phyloP scores from a whole-genome alignment of 2,797 vertebrate genomes.

The Pantherophis vulpinus region DNA sequence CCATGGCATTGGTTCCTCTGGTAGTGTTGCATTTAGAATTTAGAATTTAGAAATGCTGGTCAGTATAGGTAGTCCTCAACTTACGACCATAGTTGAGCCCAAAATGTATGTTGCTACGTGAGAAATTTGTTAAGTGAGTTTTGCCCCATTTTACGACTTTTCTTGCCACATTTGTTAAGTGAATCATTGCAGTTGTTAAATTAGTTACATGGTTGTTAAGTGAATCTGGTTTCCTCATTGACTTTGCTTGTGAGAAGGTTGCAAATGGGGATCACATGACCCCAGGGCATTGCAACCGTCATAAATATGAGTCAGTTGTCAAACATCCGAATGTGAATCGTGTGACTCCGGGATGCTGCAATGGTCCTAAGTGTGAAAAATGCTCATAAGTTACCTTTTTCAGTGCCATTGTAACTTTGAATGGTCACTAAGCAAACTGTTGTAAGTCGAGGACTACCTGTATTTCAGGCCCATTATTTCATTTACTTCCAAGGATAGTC shows the following conservation, averaged over 20 bases:
- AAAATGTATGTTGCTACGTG: neutral
- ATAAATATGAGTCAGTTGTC: neutral
- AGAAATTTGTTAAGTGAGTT: neutral
- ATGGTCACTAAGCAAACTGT: neutral
- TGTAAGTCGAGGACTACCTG: neutral
- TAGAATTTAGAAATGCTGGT: neutral
- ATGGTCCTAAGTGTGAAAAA: neutral
- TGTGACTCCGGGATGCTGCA: neutral
- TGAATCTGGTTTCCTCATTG: neutral
- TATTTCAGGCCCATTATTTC: neutral
- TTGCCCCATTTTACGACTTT: neutral
- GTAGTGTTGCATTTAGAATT: neutral
- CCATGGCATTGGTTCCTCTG: neutral
- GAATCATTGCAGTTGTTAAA: neutral
- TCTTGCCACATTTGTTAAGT: neutral
- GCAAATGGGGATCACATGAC: neutral
- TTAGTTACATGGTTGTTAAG: neutral
- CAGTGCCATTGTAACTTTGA: neutral
- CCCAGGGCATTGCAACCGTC: fast-evolving
- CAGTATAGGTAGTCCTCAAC: neutral
- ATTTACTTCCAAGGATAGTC: neutral
- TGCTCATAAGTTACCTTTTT: neutral
- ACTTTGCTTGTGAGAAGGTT: neutral
- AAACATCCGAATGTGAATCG: neutral
- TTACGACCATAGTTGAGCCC: neutral